Percentiles rank a stretch among this genome's conserved stretches.
phyloP scores from a whole-genome alignment of 1,140 invertebrate genomes.

The Apis florea region DNA sequence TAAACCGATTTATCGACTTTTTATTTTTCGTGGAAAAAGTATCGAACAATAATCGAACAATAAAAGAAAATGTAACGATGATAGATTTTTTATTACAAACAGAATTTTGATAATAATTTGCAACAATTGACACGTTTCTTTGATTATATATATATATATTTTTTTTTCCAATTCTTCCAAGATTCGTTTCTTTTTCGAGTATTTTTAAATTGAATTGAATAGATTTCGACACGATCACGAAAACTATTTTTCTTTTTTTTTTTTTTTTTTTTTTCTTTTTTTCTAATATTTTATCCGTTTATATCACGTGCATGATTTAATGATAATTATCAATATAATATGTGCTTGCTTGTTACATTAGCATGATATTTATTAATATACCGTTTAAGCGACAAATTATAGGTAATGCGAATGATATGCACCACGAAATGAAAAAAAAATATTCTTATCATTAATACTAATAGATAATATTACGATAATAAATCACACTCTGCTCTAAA shows the following conservation, averaged over 20 bases:
- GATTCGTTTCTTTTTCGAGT: no score
- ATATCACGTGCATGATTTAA: constrained; percentile 10
- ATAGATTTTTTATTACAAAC: no score
- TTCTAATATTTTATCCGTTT: no score
- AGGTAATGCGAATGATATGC: constrained; percentile 70
- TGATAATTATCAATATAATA: constrained; percentile 28
- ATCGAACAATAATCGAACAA: no score
- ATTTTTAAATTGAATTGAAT: no score
- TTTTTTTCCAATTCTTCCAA: not conserved
- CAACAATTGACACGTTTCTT: no score
- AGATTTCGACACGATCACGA: no score
- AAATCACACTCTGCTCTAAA: constrained; percentile 77
- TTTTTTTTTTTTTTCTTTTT: no score
- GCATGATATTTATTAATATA: constrained; percentile 66
- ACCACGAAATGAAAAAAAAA: constrained; percentile 29
- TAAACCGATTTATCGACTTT: not conserved
- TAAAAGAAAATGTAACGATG: no score
- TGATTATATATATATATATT: no score
- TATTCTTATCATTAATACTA: constrained; percentile 66
- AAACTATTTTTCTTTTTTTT: no score
- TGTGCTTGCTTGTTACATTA: constrained; percentile 37
- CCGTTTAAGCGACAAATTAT: constrained; percentile 69
- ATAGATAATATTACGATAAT: constrained; percentile 73
- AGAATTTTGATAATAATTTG: no score
- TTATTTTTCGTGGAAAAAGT: not conserved